Base-by-base conservation (phyloP, 1,140 invertebrate genomes). In the Lasioglossum albipes region DNA sequence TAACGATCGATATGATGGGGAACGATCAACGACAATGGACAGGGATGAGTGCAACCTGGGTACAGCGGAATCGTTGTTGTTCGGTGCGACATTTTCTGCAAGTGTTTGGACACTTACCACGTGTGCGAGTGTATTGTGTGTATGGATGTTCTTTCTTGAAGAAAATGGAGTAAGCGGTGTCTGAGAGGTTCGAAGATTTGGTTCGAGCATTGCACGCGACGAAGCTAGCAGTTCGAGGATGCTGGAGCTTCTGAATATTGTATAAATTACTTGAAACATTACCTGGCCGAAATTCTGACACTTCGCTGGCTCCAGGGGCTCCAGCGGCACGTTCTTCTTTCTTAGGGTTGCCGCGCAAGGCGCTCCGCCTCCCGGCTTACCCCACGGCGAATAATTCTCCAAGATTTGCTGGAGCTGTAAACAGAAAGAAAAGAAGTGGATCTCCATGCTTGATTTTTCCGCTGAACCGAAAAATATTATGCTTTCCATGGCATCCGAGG, bases 371-470 rank as follows among this genome's bases (percentile, higher is more conserved):
- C 93, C 94, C 7, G 94, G 93, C 68, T 90, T 91, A 68, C 94
- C 94, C 93, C 93, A 94, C 41, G 94, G 94, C 77, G 92, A 92
- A 84, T 94, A 94, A 88, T 83, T 89, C 65, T 85, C 75, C 80
- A 92, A 83, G 89, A 93, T 92, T 74, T 91, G 87, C 61, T 88
- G 90, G 16, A 93, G 73, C 92, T 93, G 86, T 10, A 82, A 82
- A 77, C 71, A 68, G 9, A 64, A 65, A 10, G 42, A 42, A 64
- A 10, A 66, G 7, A 27, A 12, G 16, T 16, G 18, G 5, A 27
- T 36, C 45, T 49, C 10, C 2, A 16, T 13, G 45, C 57, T 16
- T 49, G 2, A 54, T 20, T 69, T 49, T 54, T 20, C 18, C 52
- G 2, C 0, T 20, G 13, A 3, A 42, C 0, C 20, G 13, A 3